Base-by-base conservation (phyloP, 2,888 invertebrate species). In the Lasioglossum leucozonium region DNA sequence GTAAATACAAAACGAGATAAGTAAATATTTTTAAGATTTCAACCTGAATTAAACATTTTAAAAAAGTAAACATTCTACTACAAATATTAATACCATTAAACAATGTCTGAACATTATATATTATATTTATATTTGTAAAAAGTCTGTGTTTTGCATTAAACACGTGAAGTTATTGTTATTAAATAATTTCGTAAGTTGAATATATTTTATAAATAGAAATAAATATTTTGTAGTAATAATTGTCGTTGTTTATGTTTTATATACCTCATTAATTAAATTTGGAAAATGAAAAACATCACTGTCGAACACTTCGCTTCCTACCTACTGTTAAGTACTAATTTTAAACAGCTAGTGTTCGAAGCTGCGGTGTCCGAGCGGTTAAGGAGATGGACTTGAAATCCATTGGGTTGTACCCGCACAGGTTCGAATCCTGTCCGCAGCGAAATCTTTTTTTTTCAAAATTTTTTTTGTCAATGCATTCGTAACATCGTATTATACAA, bases 321-420 rank as follows among this genome's bases (percentile, higher is more conserved):
- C 10, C 0, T 0, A 0, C 0, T 0, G 22, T 3, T 30, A 51
- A 34, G 0, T 83, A 22, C 1, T 0, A 0, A 26, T 42, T 71
- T 13, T 79, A 83, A 10, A 8, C 40, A 4, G 0, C 0, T 6
- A 77, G 0, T 40, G 1, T 8, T 5, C 69, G 26, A 11, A 91
- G 94, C 93, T 94, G 93, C 93, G 94, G 93, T 93, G 94, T 94
- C 93, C 94, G 94, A 95, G 94, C 91, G 94, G 93, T 94, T 94
- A 94, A 94, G 93, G 94, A 93, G 93, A 94, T 93, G 93, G 94
- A 94, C 94, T 94, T 94, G 94, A 94, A 94, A 94, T 94, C 94
- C 93, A 93, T 93, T 94, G 93, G 93, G 93, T 93, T 92, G 77
- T 93, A 93, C 94, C 93, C 94, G 93, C 94, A 92, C 93, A 94